phyloP scores from a whole-genome alignment of 2,797 vertebrate species.

The Sebastes steindachneri region DNA sequence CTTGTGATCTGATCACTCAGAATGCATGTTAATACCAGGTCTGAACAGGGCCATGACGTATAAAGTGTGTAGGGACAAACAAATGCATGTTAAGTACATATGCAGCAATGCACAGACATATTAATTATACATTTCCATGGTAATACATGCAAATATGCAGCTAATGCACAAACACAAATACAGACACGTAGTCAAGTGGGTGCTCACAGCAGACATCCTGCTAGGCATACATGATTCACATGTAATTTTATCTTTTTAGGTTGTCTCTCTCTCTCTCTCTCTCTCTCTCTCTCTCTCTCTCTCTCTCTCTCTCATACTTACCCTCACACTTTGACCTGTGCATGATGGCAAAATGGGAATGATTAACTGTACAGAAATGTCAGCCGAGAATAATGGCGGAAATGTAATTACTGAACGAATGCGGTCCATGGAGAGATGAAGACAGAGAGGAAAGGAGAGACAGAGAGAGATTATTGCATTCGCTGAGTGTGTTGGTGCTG shows the following conservation, averaged over 20 bases:
- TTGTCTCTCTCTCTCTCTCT: neutral
- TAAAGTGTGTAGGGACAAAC: neutral
- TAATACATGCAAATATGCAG: conserved; percentile 20
- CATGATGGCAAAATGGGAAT: conserved; percentile 67
- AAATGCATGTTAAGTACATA: neutral
- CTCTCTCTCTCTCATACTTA: conserved; percentile 2
- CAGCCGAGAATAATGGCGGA: conserved; percentile 75
- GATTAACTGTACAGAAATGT: conserved; percentile 80
- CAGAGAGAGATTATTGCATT: neutral
- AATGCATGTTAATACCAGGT: too few species aligned
- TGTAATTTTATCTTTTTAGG: conserved; percentile 42
- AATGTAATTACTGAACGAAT: conserved; percentile 73
- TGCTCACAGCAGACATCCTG: conserved; percentile 4
- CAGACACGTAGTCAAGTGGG: conserved; percentile 1
- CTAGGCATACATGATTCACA: conserved; percentile 14
- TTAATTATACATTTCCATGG: neutral
- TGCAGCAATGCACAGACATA: neutral
- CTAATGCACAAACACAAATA: neutral
- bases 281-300: neutral
- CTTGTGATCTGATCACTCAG: too few species aligned
- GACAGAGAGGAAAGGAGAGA: conserved; percentile 28
- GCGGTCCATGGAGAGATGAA: conserved; percentile 52
- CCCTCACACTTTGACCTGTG: conserved; percentile 70
- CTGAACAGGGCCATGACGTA: too few species aligned
- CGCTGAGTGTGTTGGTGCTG: neutral